phyloP scores from a whole-genome alignment of 2,888 invertebrate species.

The Horisme vitalbata region DNA sequence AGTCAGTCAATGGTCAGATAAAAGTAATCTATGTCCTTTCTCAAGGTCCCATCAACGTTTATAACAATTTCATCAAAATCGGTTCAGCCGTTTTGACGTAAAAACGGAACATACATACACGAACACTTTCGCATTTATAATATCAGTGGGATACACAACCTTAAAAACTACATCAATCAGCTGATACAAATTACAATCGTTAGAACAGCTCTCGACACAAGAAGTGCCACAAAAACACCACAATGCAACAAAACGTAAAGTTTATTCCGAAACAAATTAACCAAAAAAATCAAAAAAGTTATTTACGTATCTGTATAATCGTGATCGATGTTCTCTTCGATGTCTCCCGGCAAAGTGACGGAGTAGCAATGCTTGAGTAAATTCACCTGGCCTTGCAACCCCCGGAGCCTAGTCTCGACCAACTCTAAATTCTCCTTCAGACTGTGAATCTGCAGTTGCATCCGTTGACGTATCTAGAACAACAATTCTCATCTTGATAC shows the following conservation, averaged over 20 bases:
- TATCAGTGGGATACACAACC: too few species aligned
- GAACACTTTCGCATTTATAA: too few species aligned
- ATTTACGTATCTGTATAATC: conserved; percentile 14
- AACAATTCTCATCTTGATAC: not conserved
- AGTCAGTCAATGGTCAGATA: too few species aligned
- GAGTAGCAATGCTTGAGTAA: conserved; percentile 80
- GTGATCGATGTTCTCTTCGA: conserved; percentile 33
- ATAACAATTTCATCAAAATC: too few species aligned
- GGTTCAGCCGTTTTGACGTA: too few species aligned
- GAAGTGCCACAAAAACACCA: not conserved
- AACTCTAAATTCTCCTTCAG: conserved; percentile 87
- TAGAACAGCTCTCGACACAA: too few species aligned
- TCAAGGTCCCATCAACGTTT: too few species aligned
- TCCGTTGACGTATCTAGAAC: conserved; percentile 84
- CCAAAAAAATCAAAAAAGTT: conserved; percentile 2
- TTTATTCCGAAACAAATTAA: conserved; percentile 17
- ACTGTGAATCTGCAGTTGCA: conserved; percentile 86
- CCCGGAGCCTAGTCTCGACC: conserved; percentile 84
- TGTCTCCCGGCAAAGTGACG: conserved; percentile 52
- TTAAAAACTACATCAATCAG: too few species aligned
- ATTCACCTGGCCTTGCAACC: conserved; percentile 85
- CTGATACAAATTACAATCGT: too few species aligned
- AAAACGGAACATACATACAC: too few species aligned
- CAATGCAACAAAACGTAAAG: conserved; percentile 7
- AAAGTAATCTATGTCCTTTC: too few species aligned